Evolutionary conservation across 2,797 vertebrate species (phyloP).

Genomic region (Chanos chanos): DNA sequence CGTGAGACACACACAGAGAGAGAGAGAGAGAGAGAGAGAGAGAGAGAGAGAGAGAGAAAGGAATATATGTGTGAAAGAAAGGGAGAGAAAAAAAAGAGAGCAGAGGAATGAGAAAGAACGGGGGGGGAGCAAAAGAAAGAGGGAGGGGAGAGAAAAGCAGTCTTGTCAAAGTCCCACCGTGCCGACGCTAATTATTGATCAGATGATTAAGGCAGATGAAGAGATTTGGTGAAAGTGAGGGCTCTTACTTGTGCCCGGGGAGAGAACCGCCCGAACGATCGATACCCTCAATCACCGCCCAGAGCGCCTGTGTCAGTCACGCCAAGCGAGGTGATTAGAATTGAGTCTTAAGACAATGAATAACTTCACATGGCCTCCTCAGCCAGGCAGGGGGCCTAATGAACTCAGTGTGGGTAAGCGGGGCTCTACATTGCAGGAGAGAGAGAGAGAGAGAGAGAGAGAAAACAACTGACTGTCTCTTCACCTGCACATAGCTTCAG

Average conservation of each 20-base stretch:
- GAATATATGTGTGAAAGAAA: constrained; percentile 4
- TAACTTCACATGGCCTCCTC: constrained; percentile 82
- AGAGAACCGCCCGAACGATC: constrained; percentile 73
- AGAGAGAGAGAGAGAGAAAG: not conserved
- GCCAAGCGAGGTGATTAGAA: constrained; percentile 92
- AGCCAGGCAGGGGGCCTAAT: constrained; percentile 82
- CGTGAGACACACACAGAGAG: constrained; percentile 5
- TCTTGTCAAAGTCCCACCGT: constrained; percentile 79
- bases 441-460: not conserved
- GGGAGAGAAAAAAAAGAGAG: constrained; percentile 8
- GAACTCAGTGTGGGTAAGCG: constrained; percentile 68
- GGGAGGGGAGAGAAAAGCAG: constrained; percentile 70
- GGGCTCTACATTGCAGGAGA: constrained; percentile 1
- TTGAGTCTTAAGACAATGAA: constrained; percentile 94
- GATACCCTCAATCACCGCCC: constrained; percentile 90
- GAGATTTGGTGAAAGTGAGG: constrained; percentile 84
- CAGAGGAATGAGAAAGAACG: not conserved
- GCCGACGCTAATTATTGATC: constrained; percentile 91
- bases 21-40: constrained; percentile 3
- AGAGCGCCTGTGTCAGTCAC: constrained; percentile 92
- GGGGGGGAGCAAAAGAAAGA: constrained; percentile 42
- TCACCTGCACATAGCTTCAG: constrained; percentile 1
- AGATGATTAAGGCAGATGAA: constrained; percentile 97
- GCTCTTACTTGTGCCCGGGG: constrained; percentile 86
- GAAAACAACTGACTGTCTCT: not conserved